phyloP scores from a whole-genome alignment of 2,888 invertebrate genomes.

The Sinopyrophorus schimmeli region DNA sequence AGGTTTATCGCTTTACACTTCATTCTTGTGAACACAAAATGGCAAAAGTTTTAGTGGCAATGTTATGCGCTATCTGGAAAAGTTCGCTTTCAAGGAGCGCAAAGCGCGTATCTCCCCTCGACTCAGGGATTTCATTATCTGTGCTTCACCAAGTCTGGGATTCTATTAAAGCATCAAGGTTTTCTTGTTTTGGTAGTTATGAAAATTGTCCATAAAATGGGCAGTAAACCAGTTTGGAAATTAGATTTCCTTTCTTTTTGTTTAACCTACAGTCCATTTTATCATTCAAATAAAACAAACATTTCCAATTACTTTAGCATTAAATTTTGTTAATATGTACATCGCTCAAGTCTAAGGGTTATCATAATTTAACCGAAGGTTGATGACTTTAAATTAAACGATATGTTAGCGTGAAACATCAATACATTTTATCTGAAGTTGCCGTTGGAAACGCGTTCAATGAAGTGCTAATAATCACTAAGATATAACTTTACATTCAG shows the following conservation, averaged over 20 bases:
- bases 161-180: conserved; percentile 42
- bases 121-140: conserved; percentile 39
- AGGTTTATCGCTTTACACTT: conserved; percentile 53
- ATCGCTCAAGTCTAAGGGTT: neutral
- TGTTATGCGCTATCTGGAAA: conserved; percentile 37
- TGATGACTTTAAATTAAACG: conserved; percentile 27
- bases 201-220: conserved; percentile 21
- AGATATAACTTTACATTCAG: conserved; percentile 38
- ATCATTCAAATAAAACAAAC: neutral
- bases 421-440: conserved; percentile 39
- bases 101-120: conserved; percentile 25
- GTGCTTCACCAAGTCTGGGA: conserved; percentile 39
- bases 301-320: neutral
- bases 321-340: neutral
- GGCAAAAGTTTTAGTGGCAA: conserved; percentile 48
- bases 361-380: conserved; percentile 7
- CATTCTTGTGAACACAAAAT: conserved; percentile 51
- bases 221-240: conserved; percentile 11
- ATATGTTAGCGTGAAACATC: conserved; percentile 33
- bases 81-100: conserved; percentile 34
- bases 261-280: too few species aligned
- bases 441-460: conserved; percentile 38
- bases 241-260: neutral
- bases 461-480: conserved; percentile 40
- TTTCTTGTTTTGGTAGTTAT: conserved; percentile 28